Evolutionary conservation across 2,113 vertebrate genomes (phyloP).

Genomic region (Camelus bactrianus): DNA sequence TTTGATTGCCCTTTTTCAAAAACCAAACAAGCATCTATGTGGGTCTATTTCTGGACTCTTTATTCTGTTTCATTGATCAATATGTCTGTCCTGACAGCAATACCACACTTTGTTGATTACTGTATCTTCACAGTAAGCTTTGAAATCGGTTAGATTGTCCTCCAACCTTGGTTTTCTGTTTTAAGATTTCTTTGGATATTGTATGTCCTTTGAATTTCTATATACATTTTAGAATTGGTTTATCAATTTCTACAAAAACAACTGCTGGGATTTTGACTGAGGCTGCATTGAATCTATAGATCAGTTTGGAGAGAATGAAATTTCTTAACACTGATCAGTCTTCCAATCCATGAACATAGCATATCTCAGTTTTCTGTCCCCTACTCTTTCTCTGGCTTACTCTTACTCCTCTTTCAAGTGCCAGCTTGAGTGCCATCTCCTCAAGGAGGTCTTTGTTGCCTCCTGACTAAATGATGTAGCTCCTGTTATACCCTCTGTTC

Average conservation of each 20-base stretch:
- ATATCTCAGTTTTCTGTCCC: not conserved
- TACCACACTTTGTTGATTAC: not conserved
- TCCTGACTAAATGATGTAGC: not conserved
- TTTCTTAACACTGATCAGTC: not conserved
- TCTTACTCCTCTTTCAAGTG: not conserved
- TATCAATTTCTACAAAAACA: not conserved
- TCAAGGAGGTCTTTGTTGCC: not conserved
- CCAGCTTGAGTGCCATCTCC: not conserved
- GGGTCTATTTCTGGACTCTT: not conserved
- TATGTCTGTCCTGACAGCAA: not conserved
- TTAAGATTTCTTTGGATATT: constrained; percentile 19
- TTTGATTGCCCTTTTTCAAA: constrained; percentile 32
- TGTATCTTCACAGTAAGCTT: constrained; percentile 19
- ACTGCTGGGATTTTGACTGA: not conserved
- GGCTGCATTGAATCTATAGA: not conserved
- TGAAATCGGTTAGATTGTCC: not conserved
- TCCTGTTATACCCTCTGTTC: not conserved
- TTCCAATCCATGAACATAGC: constrained; percentile 20
- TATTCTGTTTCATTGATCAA: not conserved
- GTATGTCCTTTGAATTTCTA: not conserved
- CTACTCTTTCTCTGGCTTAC: not conserved
- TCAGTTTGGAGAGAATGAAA: not conserved
- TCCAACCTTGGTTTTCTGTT: constrained; percentile 30
- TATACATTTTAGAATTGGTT: not conserved
- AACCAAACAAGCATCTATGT: not conserved